Base-by-base conservation (phyloP, 2,888 invertebrate species). In the Oxycera nigricornis region DNA sequence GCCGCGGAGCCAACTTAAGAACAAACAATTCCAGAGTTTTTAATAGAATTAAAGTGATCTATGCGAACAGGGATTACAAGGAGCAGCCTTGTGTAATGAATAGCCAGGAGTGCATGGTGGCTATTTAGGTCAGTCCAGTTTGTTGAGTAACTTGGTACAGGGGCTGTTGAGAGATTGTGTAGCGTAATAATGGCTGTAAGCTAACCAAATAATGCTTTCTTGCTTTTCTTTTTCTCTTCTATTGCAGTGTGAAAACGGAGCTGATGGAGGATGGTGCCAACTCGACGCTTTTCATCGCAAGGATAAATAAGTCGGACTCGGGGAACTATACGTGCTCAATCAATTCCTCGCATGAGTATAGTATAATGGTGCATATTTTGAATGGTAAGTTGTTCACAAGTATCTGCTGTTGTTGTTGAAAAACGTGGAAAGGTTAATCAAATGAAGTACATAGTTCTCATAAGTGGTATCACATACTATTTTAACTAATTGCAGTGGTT, bases 321-420 rank as follows among this genome's bases (percentile, higher is more conserved):
- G 88, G 88, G 67, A 87, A 87, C 81, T 88, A 88, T 82, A 87
- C 87, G 24, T 88, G 88, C 81, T 85, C 87, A 78, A 87, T 87
- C 79, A 86, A 86, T 78, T 83, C 86, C 77, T 86, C 83, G 76
- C 86, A 87, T 80, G 86, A 86, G 78, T 86, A 86, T 76, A 86
- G 84, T 74, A 86, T 87, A 75, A 83, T 86, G 74, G 87, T 88
- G 76, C 88, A 88, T 80, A 86, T 88, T 77, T 83, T 88, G 35
- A 88, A 88, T 80, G 88, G 88, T 88, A 82, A 85, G 84, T 79
- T 28, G 61, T 11, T n/a, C n/a, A 46, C 26, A 35, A 17, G 2
- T n/a, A n/a, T n/a, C n/a, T n/a, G n/a, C n/a, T n/a, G n/a, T n/a
- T n/a, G n/a, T n/a, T n/a, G n/a, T n/a, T n/a, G n/a, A n/a, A n/a